Percentiles rank a stretch among this genome's conserved stretches.
Conservation (phyloP, 1,140 invertebrate genomes). For the Brachionus rotundiformis region DNA sequence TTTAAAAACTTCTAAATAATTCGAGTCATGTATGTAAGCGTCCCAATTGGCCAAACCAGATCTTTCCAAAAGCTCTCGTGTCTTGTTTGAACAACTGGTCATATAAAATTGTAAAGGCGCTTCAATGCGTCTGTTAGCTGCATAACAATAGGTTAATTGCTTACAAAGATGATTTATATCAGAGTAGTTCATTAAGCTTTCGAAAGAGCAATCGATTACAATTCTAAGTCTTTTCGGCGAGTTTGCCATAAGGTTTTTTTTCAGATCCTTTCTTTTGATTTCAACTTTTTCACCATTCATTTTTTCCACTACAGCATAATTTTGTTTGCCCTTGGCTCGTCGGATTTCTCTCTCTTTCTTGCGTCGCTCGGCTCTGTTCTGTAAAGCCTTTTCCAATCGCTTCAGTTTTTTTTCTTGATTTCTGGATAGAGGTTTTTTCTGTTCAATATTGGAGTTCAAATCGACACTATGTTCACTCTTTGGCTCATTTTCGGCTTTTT, state of each 20-base stretch:
- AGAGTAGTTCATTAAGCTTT: constrained; percentile 28
- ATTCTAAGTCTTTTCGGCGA: constrained; percentile 26
- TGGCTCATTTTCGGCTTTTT: neutral
- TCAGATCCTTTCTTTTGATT: constrained; percentile 47
- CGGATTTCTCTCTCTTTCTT: constrained; percentile 42
- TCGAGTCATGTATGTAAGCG: constrained; percentile 73
- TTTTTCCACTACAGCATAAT: constrained; percentile 28
- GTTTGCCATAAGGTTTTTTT: constrained; percentile 45
- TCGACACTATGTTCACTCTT: neutral
- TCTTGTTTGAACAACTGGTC: constrained; percentile 75
- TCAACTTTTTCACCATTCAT: constrained; percentile 40
- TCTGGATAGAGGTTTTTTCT: constrained; percentile 11
- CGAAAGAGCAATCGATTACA: constrained; percentile 48
- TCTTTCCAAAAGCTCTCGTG: constrained; percentile 70
- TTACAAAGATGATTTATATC: constrained; percentile 53
- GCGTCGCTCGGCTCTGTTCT: constrained; percentile 2
- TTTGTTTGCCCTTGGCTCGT: constrained; percentile 19
- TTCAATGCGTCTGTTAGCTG: constrained; percentile 78
- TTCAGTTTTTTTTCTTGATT: constrained; percentile 48
- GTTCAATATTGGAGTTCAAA: neutral
- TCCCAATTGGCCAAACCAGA: constrained; percentile 88
- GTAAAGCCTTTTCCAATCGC: constrained; percentile 21
- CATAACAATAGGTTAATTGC: constrained; percentile 88
- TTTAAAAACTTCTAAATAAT: constrained; percentile 72
- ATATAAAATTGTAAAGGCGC: constrained; percentile 82